A percentile compares a stretch with the other conserved stretches of the same genome.
Evolutionary conservation across 2,113 vertebrate species (phyloP).

Genomic region (Salvator merianae): DNA sequence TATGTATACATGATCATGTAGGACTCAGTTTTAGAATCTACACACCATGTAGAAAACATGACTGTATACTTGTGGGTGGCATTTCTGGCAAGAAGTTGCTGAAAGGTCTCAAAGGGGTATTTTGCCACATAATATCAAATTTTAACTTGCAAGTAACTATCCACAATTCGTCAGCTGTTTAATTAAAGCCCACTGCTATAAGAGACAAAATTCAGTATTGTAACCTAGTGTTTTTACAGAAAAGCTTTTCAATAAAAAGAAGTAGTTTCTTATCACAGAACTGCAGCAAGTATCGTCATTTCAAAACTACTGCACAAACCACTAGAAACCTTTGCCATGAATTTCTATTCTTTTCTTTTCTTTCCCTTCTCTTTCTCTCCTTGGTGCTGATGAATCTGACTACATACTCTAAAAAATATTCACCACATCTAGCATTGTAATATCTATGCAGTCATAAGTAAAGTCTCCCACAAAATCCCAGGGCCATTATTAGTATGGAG

Average conservation of each 20-base stretch:
- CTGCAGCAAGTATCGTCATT: background rate
- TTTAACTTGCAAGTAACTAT: background rate
- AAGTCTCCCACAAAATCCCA: background rate
- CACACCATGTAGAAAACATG: background rate
- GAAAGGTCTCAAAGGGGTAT: background rate
- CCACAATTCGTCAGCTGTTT: background rate
- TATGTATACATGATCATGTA: too few relatives aligned
- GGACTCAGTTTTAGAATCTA: background rate
- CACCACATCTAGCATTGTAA: background rate
- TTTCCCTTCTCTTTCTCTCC: too few relatives aligned
- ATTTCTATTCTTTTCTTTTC: background rate
- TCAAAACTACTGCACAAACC: background rate
- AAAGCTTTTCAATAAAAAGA: background rate
- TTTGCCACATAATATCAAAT: background rate
- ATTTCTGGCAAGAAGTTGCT: background rate
- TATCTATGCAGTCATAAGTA: background rate
- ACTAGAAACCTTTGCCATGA: background rate
- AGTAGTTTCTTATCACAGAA: background rate
- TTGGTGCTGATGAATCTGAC: background rate
- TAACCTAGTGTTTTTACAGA: background rate
- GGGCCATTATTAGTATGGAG: background rate
- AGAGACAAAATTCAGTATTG: background rate
- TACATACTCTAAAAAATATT: background rate
- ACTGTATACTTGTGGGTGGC: too few relatives aligned
- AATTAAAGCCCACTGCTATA: background rate